Base-by-base conservation (phyloP, 2,113 vertebrate genomes). In the Phainopepla nitens region DNA sequence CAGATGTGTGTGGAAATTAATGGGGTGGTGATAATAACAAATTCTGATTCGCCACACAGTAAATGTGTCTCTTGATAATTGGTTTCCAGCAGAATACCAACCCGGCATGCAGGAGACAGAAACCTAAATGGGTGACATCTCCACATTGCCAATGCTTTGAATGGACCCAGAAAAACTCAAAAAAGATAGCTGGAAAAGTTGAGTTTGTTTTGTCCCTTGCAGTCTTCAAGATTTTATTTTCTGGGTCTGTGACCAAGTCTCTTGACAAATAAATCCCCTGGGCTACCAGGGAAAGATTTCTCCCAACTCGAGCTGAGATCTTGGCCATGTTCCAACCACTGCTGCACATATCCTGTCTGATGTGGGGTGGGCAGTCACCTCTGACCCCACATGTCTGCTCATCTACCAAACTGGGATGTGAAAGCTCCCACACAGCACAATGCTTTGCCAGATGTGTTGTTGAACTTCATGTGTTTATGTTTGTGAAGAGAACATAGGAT, bases 1-100 rank as follows among this genome's bases (percentile, higher is more conserved):
- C 97, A 97, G 97, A 97, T 97, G 97, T 94, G 82, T 87, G 69
- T 86, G 89, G 97, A 96, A 98, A 97, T 96, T 97, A 97, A 98
- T 97, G 94, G 92, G 79, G 90, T 96, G 96, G 68, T 72, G 90
- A 96, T 95, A 94, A 95, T 94, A 97, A 96, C 94, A 93, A 87
- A 97, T 93, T 93, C 68, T 84, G 76, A 95, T 93, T 95, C 11
- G 29, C 75, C 64, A 84, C 73, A 53, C 82, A 94, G 81, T 93
- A 83, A 94, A 95, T 53, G 92, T 57, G 64, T 89, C 96, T 94
- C 72, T 81, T 68, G 49, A 57, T 53, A 65, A 86, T 89, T 2
- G 11, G 79, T 84, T 92, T 95, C 77, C 83, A 93, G 49, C 60
- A 65, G 87, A 62, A 91, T 47, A 77, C 82, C 82, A 78, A 16